Conservation (phyloP, 2,888 invertebrate species). For the Sinohyriopsis cumingii region DNA sequence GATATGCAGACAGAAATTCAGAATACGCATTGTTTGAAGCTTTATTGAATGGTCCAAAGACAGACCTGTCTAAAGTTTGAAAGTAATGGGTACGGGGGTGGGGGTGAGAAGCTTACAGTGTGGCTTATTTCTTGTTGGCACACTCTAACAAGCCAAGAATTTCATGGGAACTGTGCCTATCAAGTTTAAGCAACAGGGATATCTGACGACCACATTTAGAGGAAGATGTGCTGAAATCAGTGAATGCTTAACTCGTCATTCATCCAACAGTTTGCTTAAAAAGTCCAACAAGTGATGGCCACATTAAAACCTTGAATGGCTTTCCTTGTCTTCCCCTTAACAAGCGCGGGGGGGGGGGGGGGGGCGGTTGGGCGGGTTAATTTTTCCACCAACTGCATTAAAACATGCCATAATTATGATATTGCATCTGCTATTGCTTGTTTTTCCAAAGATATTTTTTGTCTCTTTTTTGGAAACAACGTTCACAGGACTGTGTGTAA, state of each 20-base stretch:
- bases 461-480: not conserved
- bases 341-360: slow-evolving; percentile 19
- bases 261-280: slow-evolving; percentile 48
- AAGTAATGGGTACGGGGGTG: slow-evolving; percentile 30
- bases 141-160: slow-evolving; percentile 28
- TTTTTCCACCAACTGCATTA: slow-evolving; percentile 12
- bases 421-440: slow-evolving; percentile 11
- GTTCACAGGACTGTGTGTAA: not conserved
- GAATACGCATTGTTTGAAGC: slow-evolving; percentile 27
- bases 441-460: slow-evolving; percentile 5
- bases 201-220: slow-evolving; percentile 32
- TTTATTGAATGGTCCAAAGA: slow-evolving; percentile 28
- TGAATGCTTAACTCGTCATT: slow-evolving; percentile 30
- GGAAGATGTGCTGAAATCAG: slow-evolving; percentile 41
- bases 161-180: slow-evolving; percentile 36
- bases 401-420: slow-evolving; percentile 24
- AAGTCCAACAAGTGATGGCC: slow-evolving; percentile 20
- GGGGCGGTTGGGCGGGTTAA: not conserved
- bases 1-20: slow-evolving; percentile 15
- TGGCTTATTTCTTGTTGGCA: slow-evolving; percentile 12
- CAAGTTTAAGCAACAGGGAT: slow-evolving; percentile 46
- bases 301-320: slow-evolving; percentile 1
- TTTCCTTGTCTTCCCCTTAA: slow-evolving; percentile 39
- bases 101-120: slow-evolving; percentile 31
- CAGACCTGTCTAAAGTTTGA: slow-evolving; percentile 27